Conservation (phyloP, 2,113 vertebrate species). For the Rhynchopsitta pachyrhyncha region DNA sequence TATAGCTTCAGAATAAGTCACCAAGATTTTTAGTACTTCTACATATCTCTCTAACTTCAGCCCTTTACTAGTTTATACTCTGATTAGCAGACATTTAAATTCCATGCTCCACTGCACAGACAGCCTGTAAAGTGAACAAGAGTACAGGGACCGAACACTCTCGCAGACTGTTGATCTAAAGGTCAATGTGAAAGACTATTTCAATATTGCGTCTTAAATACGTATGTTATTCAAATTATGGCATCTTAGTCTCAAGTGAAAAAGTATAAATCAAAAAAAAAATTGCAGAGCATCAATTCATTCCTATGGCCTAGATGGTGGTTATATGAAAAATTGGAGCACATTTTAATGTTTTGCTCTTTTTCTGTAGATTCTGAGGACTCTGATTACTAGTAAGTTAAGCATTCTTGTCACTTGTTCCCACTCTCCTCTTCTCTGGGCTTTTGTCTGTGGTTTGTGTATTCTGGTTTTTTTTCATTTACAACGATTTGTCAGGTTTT, state of each 20-base stretch:
- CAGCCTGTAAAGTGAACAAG: conserved; percentile 41
- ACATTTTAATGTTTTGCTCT: not conserved
- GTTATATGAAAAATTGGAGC: not conserved
- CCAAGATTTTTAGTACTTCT: conserved; percentile 32
- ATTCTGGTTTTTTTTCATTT: not conserved
- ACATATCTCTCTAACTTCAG: conserved; percentile 48
- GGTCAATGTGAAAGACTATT: conserved; percentile 45
- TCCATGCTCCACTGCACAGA: not conserved
- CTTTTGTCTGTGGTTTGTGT: not conserved
- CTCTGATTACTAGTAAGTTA: not conserved
- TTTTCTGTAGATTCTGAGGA: not conserved
- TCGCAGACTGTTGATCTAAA: conserved; percentile 34
- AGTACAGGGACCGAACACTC: conserved; percentile 35
- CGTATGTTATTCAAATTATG: conserved; percentile 14
- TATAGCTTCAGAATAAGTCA: not conserved
- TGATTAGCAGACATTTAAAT: conserved; percentile 63
- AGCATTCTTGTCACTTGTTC: not conserved
- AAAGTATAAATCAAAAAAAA: conserved; percentile 10
- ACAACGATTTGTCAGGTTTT: not conserved
- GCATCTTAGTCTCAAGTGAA: not conserved
- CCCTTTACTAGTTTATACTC: conserved; percentile 33
- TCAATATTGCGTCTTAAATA: conserved; percentile 38
- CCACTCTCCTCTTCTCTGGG: rapidly evolving
- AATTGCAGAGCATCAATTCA: not conserved
- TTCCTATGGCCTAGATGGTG: not conserved